Conservation (phyloP, 2,888 invertebrate genomes). For the Metellina segmentata region DNA sequence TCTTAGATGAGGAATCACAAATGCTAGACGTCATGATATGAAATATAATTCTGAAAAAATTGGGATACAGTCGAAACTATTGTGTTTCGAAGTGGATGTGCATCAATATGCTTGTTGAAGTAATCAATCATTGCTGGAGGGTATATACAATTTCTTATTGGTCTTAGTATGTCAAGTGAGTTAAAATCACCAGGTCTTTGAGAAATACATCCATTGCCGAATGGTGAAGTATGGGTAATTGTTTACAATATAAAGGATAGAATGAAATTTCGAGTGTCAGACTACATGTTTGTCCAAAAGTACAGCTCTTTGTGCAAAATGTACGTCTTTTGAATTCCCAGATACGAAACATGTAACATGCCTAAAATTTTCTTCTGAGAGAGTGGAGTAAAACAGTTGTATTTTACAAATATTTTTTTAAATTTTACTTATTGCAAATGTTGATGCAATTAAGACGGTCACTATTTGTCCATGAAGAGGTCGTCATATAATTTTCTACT, state of each 20-base stretch:
- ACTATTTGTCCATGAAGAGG: background rate
- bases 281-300: background rate
- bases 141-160: background rate
- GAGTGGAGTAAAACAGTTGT: background rate
- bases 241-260: background rate
- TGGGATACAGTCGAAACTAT: background rate
- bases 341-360: background rate
- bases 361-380: background rate
- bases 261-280: background rate
- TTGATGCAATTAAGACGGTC: background rate
- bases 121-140: background rate
- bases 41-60: background rate
- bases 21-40: background rate
- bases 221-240: background rate
- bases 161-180: background rate
- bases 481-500: background rate
- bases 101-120: background rate
- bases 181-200: background rate
- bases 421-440: background rate
- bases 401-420: background rate
- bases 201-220: background rate
- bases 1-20: background rate
- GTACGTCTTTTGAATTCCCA: background rate
- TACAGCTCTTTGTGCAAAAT: background rate
- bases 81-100: background rate